phyloP scores from a whole-genome alignment of 2,888 invertebrate species.

The Diloba caeruleocephala region DNA sequence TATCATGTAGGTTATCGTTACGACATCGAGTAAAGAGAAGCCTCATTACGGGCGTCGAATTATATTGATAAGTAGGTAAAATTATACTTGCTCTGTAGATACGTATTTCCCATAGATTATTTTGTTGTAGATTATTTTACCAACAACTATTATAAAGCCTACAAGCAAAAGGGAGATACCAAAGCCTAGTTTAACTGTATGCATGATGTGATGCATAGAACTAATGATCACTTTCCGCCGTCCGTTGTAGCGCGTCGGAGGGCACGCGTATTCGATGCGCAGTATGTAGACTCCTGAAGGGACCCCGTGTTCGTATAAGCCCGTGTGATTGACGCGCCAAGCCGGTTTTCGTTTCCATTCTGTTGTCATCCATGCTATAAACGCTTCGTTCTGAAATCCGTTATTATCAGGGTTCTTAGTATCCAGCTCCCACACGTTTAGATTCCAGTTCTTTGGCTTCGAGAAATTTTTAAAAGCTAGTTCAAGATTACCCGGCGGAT shows the following conservation, averaged over 20 bases:
- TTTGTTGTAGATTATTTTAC: background rate
- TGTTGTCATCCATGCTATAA: slow-evolving; percentile 64
- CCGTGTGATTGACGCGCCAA: slow-evolving; percentile 21
- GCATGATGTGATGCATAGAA: background rate
- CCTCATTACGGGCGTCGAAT: no score
- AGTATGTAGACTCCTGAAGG: slow-evolving; percentile 14
- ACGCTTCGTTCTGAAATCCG: slow-evolving; percentile 55
- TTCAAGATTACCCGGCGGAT: slow-evolving; percentile 35
- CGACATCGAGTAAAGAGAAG: no score
- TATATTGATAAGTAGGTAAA: no score
- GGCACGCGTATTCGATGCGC: slow-evolving; percentile 17
- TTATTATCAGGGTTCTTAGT: slow-evolving; percentile 15
- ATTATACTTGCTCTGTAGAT: no score
- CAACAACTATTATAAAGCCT: background rate
- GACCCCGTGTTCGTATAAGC: slow-evolving; percentile 16
- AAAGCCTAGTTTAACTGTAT: background rate
- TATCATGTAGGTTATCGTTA: no score
- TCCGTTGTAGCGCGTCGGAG: slow-evolving; percentile 21
- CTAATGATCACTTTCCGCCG: slow-evolving; percentile 18
- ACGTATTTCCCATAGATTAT: slow-evolving; percentile 1
- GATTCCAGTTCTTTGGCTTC: slow-evolving; percentile 41
- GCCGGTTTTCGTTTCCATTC: slow-evolving; percentile 39
- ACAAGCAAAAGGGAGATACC: slow-evolving; percentile 5
- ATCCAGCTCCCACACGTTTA: slow-evolving; percentile 25
- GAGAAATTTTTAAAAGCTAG: slow-evolving; percentile 38